Base-by-base conservation (phyloP, 2,113 vertebrate species). In the Percina caprodes region DNA sequence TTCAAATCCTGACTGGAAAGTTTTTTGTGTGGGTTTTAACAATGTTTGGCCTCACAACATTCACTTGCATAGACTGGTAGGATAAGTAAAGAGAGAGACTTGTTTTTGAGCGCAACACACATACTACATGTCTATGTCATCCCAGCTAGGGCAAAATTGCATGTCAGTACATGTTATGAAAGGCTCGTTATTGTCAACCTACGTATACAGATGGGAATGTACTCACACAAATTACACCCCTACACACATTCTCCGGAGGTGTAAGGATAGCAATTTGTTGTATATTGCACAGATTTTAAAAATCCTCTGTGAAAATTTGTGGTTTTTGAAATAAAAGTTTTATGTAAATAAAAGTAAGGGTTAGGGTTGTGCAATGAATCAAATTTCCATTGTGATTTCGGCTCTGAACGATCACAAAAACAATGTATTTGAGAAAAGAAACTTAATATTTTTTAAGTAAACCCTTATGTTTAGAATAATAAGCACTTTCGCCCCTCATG, bases 141-240 rank as follows among this genome's bases (percentile, higher is more conserved):
- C 19, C 4, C 78, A 58, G 61, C 39, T 42, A 26, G 56, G 52
- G 13, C 49, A 59, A n/a, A 69, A 7, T 33, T 56, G 23, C 54
- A 71, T 21, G 54, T 83, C 49, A 11, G 52, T 4, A 0, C 80
- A 62, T 56, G 80, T 83, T 2, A 24, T 51, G 23, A 62, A 18
- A 45, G 6, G 8, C 69, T 74, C 39, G 13, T 45, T 19, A 59
- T 51, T 59, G 23, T 15, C n/a, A 13, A 42, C 16, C 15, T 35
- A 30, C 30, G 30, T 30, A 15, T 26, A 1, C 67, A 19, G 21
- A 2, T 4, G 55, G 86, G 63, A 77, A 55, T 74, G 26, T 10
- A 49, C 39, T 42, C 39, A 66, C 51, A 61, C 70, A 61, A 6
- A 49, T 42, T 1, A 30, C 63, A 26, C 8, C 69, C 73, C n/a